Percentiles rank a stretch among this genome's conserved stretches.
phyloP scores from a whole-genome alignment of 2,888 invertebrate genomes.

The Oithona nana region DNA sequence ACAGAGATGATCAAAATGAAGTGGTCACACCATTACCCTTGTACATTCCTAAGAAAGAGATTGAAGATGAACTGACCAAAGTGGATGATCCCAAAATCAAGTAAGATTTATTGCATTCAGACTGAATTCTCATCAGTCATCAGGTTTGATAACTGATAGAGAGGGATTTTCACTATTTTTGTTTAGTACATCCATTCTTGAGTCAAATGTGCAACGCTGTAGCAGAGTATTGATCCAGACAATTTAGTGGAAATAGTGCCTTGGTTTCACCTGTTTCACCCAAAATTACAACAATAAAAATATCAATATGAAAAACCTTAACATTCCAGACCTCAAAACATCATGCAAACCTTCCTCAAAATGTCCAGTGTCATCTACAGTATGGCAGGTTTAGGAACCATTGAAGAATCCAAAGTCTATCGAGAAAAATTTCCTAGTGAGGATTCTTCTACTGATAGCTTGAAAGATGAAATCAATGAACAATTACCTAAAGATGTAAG shows the following conservation, averaged over 20 bases:
- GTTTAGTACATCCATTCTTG: too few species aligned
- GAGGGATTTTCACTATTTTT: too few species aligned
- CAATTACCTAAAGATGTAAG: not conserved
- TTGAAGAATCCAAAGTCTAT: not conserved
- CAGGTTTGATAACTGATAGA: too few species aligned
- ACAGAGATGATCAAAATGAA: not conserved
- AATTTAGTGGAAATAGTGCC: too few species aligned
- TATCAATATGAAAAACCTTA: too few species aligned
- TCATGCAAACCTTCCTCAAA: not conserved
- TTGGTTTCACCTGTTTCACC: too few species aligned
- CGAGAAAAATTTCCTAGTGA: not conserved
- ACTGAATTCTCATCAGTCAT: too few species aligned
- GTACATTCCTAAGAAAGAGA: not conserved
- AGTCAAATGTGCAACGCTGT: too few species aligned
- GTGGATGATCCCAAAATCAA: too few species aligned
- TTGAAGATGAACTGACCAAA: not conserved
- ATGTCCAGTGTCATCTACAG: not conserved
- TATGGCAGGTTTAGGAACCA: slow-evolving; percentile 1
- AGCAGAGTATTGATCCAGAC: too few species aligned
- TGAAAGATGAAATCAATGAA: not conserved
- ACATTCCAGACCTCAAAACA: not conserved
- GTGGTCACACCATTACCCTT: not conserved
- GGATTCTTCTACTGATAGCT: not conserved
- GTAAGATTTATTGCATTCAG: too few species aligned
- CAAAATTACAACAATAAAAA: too few species aligned